Percentiles rank a stretch among this genome's conserved stretches.
These are phyloP conservation scores for Monodelphis domestica DNA, from an alignment of 2,797 vertebrate genomes.

Conservation along the genomic window DNA sequence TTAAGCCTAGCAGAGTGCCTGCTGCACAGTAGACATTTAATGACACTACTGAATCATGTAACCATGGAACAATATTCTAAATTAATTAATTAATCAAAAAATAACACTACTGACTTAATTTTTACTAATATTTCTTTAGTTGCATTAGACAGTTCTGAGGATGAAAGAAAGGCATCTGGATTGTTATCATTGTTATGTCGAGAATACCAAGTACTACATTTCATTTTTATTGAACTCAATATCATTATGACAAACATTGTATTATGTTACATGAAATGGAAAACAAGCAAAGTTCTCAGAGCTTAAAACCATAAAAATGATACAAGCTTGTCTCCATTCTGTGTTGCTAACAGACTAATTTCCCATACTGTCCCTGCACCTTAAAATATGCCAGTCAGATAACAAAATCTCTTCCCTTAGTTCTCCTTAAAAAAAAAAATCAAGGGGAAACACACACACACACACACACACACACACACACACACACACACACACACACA, in stretches of 20 bases:
- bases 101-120: not conserved
- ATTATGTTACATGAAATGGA: not conserved
- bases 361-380: not conserved
- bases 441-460: not conserved
- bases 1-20: not conserved
- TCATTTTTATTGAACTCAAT: not conserved
- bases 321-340: not conserved
- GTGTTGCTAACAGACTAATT: not conserved
- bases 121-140: conserved; percentile 20
- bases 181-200: not conserved
- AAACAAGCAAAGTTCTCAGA: not conserved
- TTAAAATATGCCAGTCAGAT: conserved; percentile 8
- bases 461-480: too few species aligned
- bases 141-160: not conserved
- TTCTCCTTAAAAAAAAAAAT: conserved; percentile 6
- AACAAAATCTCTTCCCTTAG: not conserved
- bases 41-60: too few species aligned
- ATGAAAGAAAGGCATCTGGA: not conserved
- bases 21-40: not conserved
- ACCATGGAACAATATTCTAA: too few species aligned
- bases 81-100: too few species aligned
- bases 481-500: too few species aligned
- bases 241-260: conserved; percentile 18
- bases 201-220: not conserved
- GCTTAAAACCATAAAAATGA: not conserved